Evolutionary conservation across 2,888 invertebrate species (phyloP).

Genomic region (Apotomis capreana): DNA sequence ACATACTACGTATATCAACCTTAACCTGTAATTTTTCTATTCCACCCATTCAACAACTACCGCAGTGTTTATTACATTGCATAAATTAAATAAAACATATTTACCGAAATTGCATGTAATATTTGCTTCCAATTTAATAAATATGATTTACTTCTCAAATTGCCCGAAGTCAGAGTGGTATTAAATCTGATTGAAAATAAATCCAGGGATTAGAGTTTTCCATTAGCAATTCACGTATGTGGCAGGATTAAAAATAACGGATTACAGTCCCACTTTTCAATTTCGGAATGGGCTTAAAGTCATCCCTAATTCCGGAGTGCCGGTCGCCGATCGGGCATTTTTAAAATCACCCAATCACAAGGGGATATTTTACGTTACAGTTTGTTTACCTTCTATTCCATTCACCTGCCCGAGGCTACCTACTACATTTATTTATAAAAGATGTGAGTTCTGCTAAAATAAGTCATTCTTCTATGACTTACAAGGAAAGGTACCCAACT

Average conservation of each 20-base stretch:
- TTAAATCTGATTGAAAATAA: constrained; percentile 54
- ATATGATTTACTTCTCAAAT: constrained; percentile 8
- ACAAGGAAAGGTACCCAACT: too few species aligned
- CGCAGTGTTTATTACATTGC: too few species aligned
- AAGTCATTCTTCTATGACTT: too few species aligned
- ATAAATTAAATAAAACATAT: background rate
- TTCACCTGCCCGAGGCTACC: constrained; percentile 1
- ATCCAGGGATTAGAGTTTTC: constrained; percentile 56
- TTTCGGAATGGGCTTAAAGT: constrained; percentile 48
- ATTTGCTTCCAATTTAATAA: background rate
- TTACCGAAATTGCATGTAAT: background rate
- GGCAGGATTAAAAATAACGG: constrained; percentile 55
- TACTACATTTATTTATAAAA: too few species aligned
- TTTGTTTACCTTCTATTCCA: constrained; percentile 20
- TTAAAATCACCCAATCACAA: constrained; percentile 34
- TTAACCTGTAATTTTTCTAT: too few species aligned
- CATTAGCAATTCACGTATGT: constrained; percentile 55
- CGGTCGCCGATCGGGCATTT: constrained; percentile 33
- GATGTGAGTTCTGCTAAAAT: too few species aligned
- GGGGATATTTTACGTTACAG: constrained; percentile 27
- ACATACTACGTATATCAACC: too few species aligned
- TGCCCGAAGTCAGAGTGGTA: constrained; percentile 16
- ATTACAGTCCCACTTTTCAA: constrained; percentile 54
- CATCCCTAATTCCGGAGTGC: constrained; percentile 46
- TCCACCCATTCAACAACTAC: too few species aligned